phyloP scores from a whole-genome alignment of 2,113 vertebrate genomes.

The Pogonocichla stellata region DNA sequence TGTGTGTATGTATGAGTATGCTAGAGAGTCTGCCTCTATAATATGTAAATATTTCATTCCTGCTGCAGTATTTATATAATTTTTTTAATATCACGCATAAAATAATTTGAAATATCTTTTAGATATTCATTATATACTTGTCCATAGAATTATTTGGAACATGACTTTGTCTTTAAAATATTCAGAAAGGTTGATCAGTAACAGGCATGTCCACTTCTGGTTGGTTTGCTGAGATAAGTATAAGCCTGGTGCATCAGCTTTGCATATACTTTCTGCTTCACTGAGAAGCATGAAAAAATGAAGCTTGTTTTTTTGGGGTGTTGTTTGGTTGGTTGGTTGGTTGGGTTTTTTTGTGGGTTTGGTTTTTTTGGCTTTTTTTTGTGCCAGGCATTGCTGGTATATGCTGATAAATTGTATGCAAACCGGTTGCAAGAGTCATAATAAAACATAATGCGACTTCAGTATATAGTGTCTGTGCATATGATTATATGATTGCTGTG shows the following conservation, averaged over 20 bases:
- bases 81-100: not conserved
- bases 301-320: too few relatives aligned
- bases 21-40: not conserved
- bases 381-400: not conserved
- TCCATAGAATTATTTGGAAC: not conserved
- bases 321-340: too few relatives aligned
- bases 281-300: not conserved
- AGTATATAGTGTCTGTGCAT: not conserved
- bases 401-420: not conserved
- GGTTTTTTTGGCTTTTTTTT: too few relatives aligned
- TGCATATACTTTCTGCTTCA: not conserved
- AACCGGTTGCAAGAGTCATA: not conserved
- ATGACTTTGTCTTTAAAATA: not conserved
- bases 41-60: not conserved
- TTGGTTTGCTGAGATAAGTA: not conserved
- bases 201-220: not conserved
- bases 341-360: too few relatives aligned
- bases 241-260: not conserved
- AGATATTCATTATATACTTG: not conserved
- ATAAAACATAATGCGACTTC: not conserved
- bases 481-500: not conserved
- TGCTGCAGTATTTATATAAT: not conserved
- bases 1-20: not conserved
- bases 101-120: not conserved
- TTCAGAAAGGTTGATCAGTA: not conserved